Percentiles rank a stretch among this genome's conserved stretches.
Conservation (phyloP, 2,888 invertebrate genomes). For the Agonum fuliginosum region DNA sequence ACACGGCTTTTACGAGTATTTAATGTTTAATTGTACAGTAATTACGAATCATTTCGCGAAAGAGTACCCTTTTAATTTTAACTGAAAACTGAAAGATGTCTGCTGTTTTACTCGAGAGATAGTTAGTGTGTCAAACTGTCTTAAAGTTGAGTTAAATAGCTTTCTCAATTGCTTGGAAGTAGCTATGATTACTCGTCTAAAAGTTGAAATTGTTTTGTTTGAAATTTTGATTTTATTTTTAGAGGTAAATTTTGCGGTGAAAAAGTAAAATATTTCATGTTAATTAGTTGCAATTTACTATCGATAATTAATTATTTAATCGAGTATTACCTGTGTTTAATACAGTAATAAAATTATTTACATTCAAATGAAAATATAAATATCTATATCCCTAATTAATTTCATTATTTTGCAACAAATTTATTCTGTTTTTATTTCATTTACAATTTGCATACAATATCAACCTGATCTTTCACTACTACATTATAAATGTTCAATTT, state of each 20-base stretch:
- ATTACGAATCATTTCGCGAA: slow-evolving; percentile 40
- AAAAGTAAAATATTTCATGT: slow-evolving; percentile 41
- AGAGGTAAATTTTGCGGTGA: slow-evolving; percentile 14
- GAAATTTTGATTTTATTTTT: not conserved
- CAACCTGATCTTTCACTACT: slow-evolving; percentile 29
- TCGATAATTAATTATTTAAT: slow-evolving; percentile 45
- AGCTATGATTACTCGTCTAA: not conserved
- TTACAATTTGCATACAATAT: slow-evolving; percentile 39
- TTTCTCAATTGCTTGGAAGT: slow-evolving; percentile 14
- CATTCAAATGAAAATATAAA: slow-evolving; percentile 50
- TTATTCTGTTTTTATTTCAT: slow-evolving; percentile 49
- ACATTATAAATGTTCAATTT: slow-evolving; percentile 27
- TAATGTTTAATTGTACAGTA: slow-evolving; percentile 41
- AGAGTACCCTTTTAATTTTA: not conserved
- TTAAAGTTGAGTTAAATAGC: slow-evolving; percentile 7
- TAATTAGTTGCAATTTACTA: slow-evolving; percentile 46
- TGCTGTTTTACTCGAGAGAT: no score
- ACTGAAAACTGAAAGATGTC: no score
- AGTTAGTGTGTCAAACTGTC: slow-evolving; percentile 22
- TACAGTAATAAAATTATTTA: slow-evolving; percentile 50
- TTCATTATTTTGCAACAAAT: slow-evolving; percentile 45
- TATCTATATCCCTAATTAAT: slow-evolving; percentile 48
- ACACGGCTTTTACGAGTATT: slow-evolving; percentile 49
- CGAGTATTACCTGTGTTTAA: slow-evolving; percentile 43
- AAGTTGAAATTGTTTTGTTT: not conserved